phyloP scores from a whole-genome alignment of 2,113 vertebrate genomes.

The Cephalopholis sonnerati region DNA sequence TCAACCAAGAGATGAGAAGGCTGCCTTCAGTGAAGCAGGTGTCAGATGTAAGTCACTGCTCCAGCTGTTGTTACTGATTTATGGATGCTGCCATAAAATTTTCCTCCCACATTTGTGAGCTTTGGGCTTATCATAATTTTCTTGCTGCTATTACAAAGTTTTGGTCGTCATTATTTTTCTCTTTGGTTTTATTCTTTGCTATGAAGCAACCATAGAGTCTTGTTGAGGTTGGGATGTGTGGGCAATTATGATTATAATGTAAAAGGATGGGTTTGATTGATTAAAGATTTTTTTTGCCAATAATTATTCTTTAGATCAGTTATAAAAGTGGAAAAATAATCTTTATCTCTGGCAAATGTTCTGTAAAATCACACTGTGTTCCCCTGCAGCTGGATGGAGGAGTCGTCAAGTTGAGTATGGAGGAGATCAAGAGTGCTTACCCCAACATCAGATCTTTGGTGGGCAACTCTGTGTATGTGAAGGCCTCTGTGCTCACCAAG shows the following conservation, averaged over 20 bases:
- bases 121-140: background rate
- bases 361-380: background rate
- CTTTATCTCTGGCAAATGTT: background rate
- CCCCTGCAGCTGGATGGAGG: constrained; percentile 78
- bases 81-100: background rate
- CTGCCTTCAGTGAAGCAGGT: constrained; percentile 79
- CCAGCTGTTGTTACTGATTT: background rate
- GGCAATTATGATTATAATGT: no score
- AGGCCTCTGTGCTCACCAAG: constrained; percentile 83
- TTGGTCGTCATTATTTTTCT: background rate
- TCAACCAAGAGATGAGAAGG: constrained; percentile 77
- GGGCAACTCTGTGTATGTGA: constrained; percentile 81
- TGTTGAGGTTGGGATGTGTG: no score
- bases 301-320: background rate
- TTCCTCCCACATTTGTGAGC: background rate
- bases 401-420: constrained; percentile 68
- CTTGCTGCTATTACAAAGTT: background rate
- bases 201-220: no score
- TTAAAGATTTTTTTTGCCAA: no score
- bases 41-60: constrained; percentile 76
- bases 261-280: no score
- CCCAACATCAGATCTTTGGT: constrained; percentile 71
- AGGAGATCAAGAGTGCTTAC: constrained; percentile 74
- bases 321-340: no score
- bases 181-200: no score